These are phyloP conservation scores for Eupithecia subumbrata DNA, from an alignment of 2,888 invertebrate species.

Conservation along the genomic window DNA sequence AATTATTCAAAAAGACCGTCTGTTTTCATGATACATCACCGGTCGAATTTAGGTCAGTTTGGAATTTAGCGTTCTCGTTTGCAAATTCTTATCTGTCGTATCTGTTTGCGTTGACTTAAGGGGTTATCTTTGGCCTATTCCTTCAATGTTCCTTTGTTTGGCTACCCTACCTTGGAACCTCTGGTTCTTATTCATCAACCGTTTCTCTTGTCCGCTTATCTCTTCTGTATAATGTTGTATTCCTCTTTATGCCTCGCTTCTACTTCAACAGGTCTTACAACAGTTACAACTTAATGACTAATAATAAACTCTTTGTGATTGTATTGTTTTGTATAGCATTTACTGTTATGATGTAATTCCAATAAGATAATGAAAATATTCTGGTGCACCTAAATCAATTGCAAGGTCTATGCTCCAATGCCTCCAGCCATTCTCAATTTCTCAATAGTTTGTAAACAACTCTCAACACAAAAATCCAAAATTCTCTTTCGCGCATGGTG, in stretches of 20 bases:
- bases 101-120: constrained; percentile 11
- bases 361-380: neutral
- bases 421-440: no score
- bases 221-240: constrained; percentile 15
- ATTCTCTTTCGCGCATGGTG: no score
- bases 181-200: constrained; percentile 15
- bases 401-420: neutral
- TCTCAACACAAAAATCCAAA: no score
- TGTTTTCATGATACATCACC: constrained; percentile 16
- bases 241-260: constrained; percentile 1
- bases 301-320: neutral
- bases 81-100: constrained; percentile 22
- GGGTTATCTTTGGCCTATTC: constrained; percentile 18
- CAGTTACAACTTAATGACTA: neutral
- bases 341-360: neutral
- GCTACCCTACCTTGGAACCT: constrained; percentile 1
- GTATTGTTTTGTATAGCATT: neutral
- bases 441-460: no score
- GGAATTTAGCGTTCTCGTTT: constrained; percentile 16
- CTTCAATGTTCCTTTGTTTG: constrained; percentile 26
- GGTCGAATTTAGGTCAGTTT: constrained; percentile 7
- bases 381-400: neutral
- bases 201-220: constrained; percentile 24
- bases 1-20: constrained; percentile 16
- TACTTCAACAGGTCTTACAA: neutral